Base-by-base conservation (phyloP, 64 coral and sea anemone genomes). In the Catalaphyllia jardinei region DNA sequence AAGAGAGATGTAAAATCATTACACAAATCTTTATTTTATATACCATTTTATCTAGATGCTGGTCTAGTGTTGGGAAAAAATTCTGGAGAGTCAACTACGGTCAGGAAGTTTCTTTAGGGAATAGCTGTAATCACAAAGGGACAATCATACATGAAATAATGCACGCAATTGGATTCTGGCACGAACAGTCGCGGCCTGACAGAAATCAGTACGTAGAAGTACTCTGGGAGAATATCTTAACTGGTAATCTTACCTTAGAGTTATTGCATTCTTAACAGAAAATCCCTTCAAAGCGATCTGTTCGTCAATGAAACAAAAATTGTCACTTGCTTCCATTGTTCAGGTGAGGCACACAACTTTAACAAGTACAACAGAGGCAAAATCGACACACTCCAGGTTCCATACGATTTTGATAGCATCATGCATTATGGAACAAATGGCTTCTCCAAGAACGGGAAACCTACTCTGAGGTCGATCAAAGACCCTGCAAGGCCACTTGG, bases 111-210 rank as follows among this genome's bases (percentile, higher is more conserved):
- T 91, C 91, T 10, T 74, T 95, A 24, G 94, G 94, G 15, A 76
- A 29, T 31, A 42, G 64, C 13, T 95, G 94, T 73, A 95, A 92
- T 33, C 31, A 65, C 28, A 95, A 86, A 88, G 89, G 71, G 22
- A 77, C 87, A 10, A 78, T 95, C 49, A 95, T 95, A 72, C 94
- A 95, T 35, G 94, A 95, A 16, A 62, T 95, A 52, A 95, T 95
- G 94, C 94, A 95, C 46, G 94, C 94, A 16, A 16, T 86, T 49
- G 94, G 94, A 28, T 95, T 95, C 72, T 95, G 94, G 94, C 94
- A 95, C 22, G 94, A 92, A 31, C 94, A 95, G 75, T 92, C 90
- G 12, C 71, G 93, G 82, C 33, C 89, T 18, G 89, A 94, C 27
- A 94, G 93, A 60, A 87, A 94, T 54, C 38, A 76, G 18, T 95